Evolutionary conservation across 2,113 vertebrate genomes (phyloP).

Genomic region (Lichenostomus cassidix): DNA sequence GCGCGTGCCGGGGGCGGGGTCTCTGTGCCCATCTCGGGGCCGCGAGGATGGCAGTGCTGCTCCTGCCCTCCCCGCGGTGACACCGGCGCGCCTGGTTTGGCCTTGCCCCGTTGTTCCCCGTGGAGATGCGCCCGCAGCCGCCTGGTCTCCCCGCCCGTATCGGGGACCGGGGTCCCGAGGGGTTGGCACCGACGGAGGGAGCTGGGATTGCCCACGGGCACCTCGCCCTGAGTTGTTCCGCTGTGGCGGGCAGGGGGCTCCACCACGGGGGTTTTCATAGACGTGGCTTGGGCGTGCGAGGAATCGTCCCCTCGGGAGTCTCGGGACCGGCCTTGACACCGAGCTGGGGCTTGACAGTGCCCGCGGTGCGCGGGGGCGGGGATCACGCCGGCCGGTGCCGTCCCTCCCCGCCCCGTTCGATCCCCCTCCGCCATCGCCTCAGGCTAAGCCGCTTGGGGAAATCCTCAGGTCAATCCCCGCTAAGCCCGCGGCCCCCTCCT

Average conservation of each 20-base stretch:
- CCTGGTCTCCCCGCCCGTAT: rapidly evolving
- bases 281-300: rapidly evolving
- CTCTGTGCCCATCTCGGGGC: not conserved
- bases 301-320: rapidly evolving
- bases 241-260: not conserved
- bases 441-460: not conserved
- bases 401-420: too few relatives aligned
- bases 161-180: not conserved
- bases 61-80: too few relatives aligned
- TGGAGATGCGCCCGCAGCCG: not conserved
- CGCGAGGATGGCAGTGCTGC: rapidly evolving
- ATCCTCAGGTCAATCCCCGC: not conserved
- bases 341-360: too few relatives aligned
- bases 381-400: too few relatives aligned
- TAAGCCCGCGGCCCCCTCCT: not conserved
- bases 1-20: not conserved
- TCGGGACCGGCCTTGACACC: rapidly evolving
- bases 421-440: not conserved
- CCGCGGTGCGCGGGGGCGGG: not conserved
- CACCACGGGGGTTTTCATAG: rapidly evolving
- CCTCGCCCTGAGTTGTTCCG: too few relatives aligned
- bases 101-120: not conserved
- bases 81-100: not conserved
- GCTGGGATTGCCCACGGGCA: not conserved
- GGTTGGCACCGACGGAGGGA: not conserved